Evolutionary conservation across 2,888 invertebrate species (phyloP), one percentile per base, ranked within the genome.

Genomic region (Blastobasis adustella): DNA sequence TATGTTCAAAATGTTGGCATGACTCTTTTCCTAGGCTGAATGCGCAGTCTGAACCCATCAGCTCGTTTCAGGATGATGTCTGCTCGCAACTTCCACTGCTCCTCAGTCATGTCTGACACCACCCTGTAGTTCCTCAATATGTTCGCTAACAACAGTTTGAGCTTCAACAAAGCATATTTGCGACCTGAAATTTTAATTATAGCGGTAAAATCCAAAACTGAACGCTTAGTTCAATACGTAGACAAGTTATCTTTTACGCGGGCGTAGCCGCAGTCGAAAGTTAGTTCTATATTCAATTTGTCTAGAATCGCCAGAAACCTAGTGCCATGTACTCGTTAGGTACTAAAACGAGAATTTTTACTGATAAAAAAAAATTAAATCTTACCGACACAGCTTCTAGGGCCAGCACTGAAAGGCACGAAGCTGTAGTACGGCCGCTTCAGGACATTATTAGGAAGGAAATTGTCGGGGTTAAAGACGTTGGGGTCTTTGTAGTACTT

Each of bases 401-500:
- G 94, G 38, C 95, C 95, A 46, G 95, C 95, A 55, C 94, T 94
- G 86, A 95, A 95, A 0, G 95, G 95, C 51, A 95, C 92, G 67
- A 92, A 95, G 56, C 93, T 92, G 72, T 95, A 95, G 70, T 94
- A 95, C 64, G 95, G 95, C 49, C 95, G 90, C 59, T 92, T 92
- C 38, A 92, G 91, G 37, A 92, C 92, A 51, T 91, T 92, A 69
- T 95, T 94, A 0, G 94, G 94, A 42, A 95, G 76, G 89, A 95
- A 95, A 71, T 95, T 94, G 67, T 95, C 95, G 0, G 95, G 95
- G 71, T 95, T 90, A 76, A 94, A 95, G 54, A 89, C 90, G 2
- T 92, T 86, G 0, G 95, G 93, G 59, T 94, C 91, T 49, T 92
- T 90, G 68, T 92, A 95, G 69, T 92, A 90, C 54, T 91, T 87